Conservation (phyloP, 2,888 invertebrate genomes). For the Athalia rosae region DNA sequence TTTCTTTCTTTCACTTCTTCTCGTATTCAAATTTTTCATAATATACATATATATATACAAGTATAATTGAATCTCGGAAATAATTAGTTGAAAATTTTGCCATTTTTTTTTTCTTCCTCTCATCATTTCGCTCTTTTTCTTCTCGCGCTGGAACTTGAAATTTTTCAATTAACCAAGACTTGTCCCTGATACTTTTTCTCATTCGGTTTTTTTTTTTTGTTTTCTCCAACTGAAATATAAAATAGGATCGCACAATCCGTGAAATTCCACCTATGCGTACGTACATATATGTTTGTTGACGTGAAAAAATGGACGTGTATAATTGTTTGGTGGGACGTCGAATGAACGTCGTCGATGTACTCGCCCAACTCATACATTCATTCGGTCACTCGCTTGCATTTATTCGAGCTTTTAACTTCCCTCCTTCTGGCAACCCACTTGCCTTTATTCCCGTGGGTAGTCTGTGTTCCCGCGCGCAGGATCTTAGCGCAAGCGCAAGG, state of each 20-base stretch:
- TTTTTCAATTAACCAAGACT: no score
- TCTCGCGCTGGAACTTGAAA: background rate
- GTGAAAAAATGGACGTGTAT: no score
- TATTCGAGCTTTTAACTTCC: slow-evolving; percentile 42
- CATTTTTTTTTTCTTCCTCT: background rate
- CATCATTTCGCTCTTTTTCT: background rate
- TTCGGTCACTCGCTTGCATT: slow-evolving; percentile 17
- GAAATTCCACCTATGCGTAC: no score
- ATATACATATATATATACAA: background rate
- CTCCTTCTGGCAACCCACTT: slow-evolving; percentile 17
- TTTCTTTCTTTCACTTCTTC: no score
- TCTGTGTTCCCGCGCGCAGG: slow-evolving; percentile 35
- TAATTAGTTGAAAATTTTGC: slow-evolving; percentile 25
- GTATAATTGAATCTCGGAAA: background rate
- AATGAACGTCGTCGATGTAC: slow-evolving; percentile 3
- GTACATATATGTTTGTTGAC: no score
- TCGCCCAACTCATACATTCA: slow-evolving; percentile 1
- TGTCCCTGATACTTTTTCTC: no score
- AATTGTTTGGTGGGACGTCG: background rate
- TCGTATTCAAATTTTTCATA: background rate
- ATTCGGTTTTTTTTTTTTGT: no score
- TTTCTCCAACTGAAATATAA: no score
- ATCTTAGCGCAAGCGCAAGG: slow-evolving; percentile 37
- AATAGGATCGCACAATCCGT: no score
- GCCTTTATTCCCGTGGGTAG: slow-evolving; percentile 27